Evolutionary conservation across 2,113 vertebrate species (phyloP), one percentile per base, ranked within the genome.

Genomic region (Elephantulus edwardii): DNA sequence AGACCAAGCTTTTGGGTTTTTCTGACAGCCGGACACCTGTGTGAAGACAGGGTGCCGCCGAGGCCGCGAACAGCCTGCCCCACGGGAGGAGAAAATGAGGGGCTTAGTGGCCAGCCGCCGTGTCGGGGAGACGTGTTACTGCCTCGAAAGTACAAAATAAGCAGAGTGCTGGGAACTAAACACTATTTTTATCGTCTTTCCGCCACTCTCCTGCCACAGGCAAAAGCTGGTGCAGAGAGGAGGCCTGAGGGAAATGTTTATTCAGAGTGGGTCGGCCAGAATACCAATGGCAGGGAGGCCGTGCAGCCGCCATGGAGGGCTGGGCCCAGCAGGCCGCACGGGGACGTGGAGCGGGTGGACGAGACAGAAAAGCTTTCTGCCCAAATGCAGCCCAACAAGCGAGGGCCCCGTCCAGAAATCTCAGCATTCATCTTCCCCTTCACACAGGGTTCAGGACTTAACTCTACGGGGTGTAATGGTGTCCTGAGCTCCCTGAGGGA

Each of bases 231-330:
- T 26, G 72, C 17, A 10, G 35, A 22, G 89, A 76, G 62, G n/a
- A 40, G 10, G 78, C 5, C 0, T 75, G 80, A 38, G 79, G 8
- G 86, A 64, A 40, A 24, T 22, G 86, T 90, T 91, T 83, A 75
- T 88, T 89, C 35, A 12, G 83, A 28, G 85, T 1, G 90, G 74
- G 79, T 80, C 0, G 58, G 80, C 91, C 56, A 19, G 97, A 95
- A 96, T 96, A 93, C 42, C 96, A 93, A 93, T 40, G 92, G 83
- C 66, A 0, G 48, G 1, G 48, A 83, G 64, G 70, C 46, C 56
- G 78, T 50, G 40, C 35, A 56, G 56, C 54, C 44, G 87, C 71
- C 50, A 52, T 58, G 56, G 86, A 78, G 92, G 35, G 79, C 80
- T 46, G 40, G 20, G 46, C 9, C 60, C 26, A 8, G 24, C 12